A percentile compares a stretch with the other conserved stretches of the same genome.
phyloP scores from a whole-genome alignment of 1,140 invertebrate genomes.

The Drosophila tsacasi region DNA sequence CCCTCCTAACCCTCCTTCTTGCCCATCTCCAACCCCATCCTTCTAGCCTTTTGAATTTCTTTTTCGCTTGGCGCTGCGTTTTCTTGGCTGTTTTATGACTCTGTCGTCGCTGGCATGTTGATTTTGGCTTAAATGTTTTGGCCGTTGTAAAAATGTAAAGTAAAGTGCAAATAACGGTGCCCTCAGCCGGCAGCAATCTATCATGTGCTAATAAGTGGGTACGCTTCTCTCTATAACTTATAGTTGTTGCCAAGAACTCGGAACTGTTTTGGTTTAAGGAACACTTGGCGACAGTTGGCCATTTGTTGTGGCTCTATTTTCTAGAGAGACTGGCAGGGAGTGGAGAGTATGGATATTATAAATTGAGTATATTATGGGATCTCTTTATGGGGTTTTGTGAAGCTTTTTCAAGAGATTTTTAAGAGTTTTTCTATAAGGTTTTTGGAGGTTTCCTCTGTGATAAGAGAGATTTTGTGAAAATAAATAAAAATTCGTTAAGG shows the following conservation, averaged over 20 bases:
- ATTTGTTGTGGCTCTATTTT: constrained; percentile 15
- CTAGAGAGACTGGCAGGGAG: neutral
- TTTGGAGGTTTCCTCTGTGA: neutral
- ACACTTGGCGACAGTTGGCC: constrained; percentile 12
- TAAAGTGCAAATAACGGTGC: constrained; percentile 80
- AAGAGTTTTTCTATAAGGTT: neutral
- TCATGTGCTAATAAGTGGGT: constrained; percentile 76
- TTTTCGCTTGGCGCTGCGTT: constrained; percentile 39
- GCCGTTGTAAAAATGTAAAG: constrained; percentile 76
- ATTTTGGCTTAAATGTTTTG: constrained; percentile 82
- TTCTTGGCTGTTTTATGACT: constrained; percentile 43
- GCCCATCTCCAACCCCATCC: neutral
- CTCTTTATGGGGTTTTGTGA: neutral
- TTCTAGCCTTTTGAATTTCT: constrained; percentile 20
- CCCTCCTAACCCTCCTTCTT: neutral
- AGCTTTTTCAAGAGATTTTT: neutral
- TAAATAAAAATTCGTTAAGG: neutral
- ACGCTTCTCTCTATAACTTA: constrained; percentile 18
- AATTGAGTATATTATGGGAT: neutral
- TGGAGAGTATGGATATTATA: neutral
- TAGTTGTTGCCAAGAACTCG: neutral
- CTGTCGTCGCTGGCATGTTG: constrained; percentile 63
- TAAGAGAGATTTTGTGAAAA: neutral
- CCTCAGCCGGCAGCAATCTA: constrained; percentile 71
- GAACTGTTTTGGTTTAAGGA: constrained; percentile 1